Evolutionary conservation across 2,797 vertebrate species (phyloP).

Genomic region (Myotis pilosus): DNA sequence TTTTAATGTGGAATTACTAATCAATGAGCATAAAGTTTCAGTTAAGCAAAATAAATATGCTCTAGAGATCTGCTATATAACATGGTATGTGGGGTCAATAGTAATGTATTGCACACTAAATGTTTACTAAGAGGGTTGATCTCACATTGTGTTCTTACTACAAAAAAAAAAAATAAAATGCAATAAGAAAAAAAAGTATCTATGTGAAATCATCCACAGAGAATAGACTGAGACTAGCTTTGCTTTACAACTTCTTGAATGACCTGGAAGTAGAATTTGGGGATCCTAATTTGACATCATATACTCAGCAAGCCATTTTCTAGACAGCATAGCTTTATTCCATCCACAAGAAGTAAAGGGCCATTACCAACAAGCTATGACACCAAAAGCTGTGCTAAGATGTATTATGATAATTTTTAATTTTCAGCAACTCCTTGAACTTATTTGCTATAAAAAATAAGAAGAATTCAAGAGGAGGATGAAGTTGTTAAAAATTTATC

Average conservation of each 20-base stretch:
- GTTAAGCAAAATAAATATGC: not conserved
- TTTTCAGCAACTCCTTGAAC: not conserved
- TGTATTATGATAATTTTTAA: not conserved
- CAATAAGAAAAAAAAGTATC: not conserved
- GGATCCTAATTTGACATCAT: not conserved
- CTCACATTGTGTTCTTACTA: not conserved
- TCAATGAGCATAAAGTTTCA: not conserved
- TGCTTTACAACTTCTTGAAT: not conserved
- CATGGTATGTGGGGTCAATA: not conserved
- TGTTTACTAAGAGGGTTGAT: not conserved
- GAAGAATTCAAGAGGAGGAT: not conserved
- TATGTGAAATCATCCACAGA: not conserved
- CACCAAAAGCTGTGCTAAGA: not conserved
- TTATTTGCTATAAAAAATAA: not conserved
- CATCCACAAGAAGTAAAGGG: not conserved
- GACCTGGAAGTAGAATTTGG: not conserved
- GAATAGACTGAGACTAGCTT: not conserved
- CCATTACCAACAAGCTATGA: not conserved
- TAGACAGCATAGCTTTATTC: not conserved
- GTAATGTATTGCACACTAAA: not conserved
- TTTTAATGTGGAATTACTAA: not conserved
- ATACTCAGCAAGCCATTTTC: not conserved
- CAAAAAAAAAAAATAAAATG: not conserved
- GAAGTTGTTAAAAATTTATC: constrained; percentile 5
- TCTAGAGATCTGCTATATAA: not conserved